Evolutionary conservation across 1,140 invertebrate species (phyloP).

Genomic region (Acyrthosiphon pisum): DNA sequence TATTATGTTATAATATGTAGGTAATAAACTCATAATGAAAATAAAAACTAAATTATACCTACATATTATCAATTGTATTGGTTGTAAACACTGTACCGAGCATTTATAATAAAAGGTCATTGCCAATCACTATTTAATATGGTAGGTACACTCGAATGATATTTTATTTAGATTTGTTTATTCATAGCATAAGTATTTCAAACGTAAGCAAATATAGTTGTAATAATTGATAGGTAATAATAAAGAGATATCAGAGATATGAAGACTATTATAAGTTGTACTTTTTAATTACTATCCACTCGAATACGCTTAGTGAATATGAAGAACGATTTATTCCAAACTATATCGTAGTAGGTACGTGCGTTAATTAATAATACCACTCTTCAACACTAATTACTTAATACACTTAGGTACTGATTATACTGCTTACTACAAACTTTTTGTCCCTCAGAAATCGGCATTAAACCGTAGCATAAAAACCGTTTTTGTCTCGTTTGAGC

Average conservation of each 20-base stretch:
- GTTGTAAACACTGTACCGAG: background rate
- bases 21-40: too few species aligned
- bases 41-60: too few species aligned
- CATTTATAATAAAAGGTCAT: background rate
- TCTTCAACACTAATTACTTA: background rate
- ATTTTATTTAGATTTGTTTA: background rate
- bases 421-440: background rate
- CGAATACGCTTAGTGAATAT: background rate
- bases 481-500: background rate
- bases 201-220: background rate
- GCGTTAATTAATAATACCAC: background rate
- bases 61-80: background rate
- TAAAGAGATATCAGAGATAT: background rate
- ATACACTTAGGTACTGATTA: background rate
- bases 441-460: background rate
- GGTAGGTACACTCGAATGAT: background rate
- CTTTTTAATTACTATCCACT: background rate
- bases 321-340: background rate
- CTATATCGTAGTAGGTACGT: background rate
- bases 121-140: background rate
- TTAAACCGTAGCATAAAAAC: background rate
- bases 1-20: too few species aligned
- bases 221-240: background rate
- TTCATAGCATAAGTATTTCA: background rate
- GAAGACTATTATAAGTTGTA: background rate